phyloP scores from a whole-genome alignment of 2,113 vertebrate genomes.

The Dicerorhinus sumatrensis region DNA sequence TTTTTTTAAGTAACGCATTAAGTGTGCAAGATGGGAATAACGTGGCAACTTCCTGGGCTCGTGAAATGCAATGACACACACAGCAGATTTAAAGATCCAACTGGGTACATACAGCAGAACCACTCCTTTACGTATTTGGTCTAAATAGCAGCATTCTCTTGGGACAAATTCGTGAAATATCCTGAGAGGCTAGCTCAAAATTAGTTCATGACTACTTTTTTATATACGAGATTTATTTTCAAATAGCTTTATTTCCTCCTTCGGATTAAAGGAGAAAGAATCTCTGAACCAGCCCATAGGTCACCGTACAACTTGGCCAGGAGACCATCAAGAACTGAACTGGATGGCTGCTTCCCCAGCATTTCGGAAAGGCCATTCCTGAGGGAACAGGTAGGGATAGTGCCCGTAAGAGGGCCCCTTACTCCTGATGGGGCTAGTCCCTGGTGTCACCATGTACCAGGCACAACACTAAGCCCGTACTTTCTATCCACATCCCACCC shows the following conservation, averaged over 20 bases:
- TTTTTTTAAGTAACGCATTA: accelerated
- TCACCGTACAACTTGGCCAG: accelerated
- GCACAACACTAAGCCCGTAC: accelerated
- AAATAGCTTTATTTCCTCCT: not conserved
- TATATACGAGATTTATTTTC: not conserved
- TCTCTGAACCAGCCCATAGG: accelerated
- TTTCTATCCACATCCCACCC: accelerated
- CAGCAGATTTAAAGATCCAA: accelerated
- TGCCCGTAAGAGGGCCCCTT: accelerated
- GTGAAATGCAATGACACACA: accelerated
- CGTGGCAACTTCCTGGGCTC: accelerated
- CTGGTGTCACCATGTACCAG: accelerated
- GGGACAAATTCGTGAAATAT: too few relatives aligned
- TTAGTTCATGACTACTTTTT: not conserved
- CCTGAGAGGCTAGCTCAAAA: not conserved
- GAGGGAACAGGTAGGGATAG: accelerated
- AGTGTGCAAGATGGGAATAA: accelerated
- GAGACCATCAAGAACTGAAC: not conserved
- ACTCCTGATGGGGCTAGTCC: not conserved
- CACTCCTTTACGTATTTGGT: accelerated
- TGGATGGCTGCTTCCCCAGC: too few relatives aligned
- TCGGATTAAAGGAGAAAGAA: too few relatives aligned
- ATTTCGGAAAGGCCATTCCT: not conserved
- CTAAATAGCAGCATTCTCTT: not conserved
- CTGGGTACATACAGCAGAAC: accelerated